Evolutionary conservation across 2,797 vertebrate species (phyloP).

Genomic region (Phalanger gymnotis): DNA sequence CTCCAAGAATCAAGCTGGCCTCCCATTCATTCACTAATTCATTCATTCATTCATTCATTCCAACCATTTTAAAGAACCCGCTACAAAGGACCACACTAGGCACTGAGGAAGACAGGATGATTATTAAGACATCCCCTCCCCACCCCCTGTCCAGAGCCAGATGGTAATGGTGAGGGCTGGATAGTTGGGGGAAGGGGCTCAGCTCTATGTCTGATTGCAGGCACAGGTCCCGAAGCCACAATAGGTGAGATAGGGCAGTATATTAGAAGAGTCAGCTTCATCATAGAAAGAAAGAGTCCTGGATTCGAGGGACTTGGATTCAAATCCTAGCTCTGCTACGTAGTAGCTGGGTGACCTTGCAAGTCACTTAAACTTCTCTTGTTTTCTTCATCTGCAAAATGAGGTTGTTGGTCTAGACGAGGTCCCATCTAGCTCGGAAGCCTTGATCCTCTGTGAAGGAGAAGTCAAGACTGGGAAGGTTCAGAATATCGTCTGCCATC

Average conservation of each 20-base stretch:
- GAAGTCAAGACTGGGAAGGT: neutral
- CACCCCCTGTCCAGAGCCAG: neutral
- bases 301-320: neutral
- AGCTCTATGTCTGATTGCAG: neutral
- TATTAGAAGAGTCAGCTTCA: neutral
- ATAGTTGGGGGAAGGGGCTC: neutral
- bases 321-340: neutral
- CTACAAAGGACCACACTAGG: neutral
- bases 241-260: neutral
- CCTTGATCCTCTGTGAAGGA: neutral
- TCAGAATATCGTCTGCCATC: neutral
- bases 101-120: neutral
- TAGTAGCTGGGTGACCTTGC: neutral
- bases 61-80: neutral
- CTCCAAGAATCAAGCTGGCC: neutral
- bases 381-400: neutral
- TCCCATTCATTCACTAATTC: neutral
- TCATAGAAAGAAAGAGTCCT: neutral
- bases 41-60: neutral
- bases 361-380: neutral
- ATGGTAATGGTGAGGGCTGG: neutral
- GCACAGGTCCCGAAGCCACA: neutral
- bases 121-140: neutral
- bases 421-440: neutral
- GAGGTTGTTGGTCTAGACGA: neutral